Conservation (phyloP, 2,113 vertebrate genomes). For the Coreoperca whiteheadi region DNA sequence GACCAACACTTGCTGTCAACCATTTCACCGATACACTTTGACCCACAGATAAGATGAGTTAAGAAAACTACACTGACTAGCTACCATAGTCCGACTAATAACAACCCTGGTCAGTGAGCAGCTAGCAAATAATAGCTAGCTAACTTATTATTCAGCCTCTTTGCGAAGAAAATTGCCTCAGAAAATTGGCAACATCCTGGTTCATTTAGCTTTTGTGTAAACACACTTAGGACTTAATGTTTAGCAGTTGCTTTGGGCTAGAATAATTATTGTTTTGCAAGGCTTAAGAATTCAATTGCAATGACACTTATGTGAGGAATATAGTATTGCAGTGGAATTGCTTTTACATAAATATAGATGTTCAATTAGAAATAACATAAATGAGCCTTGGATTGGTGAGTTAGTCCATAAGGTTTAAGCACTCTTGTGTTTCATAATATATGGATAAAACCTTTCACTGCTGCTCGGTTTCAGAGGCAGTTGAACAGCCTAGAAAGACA, state of each 20-base stretch:
- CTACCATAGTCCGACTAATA: slow-evolving; percentile 23
- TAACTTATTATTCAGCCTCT: slow-evolving; percentile 15
- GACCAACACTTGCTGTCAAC: slow-evolving; percentile 48
- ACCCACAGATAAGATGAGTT: slow-evolving; percentile 7
- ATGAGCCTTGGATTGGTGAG: slow-evolving; percentile 16
- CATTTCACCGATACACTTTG: slow-evolving; percentile 65
- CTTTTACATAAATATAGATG: slow-evolving; percentile 43
- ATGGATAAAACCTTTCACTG: slow-evolving; percentile 18
- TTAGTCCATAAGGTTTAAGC: background rate
- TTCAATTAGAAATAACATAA: slow-evolving; percentile 31
- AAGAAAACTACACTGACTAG: slow-evolving; percentile 18
- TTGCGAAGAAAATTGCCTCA: slow-evolving; percentile 10
- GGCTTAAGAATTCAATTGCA: background rate
- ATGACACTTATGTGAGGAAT: slow-evolving; percentile 28
- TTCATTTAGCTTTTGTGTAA: slow-evolving; percentile 23
- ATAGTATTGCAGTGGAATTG: slow-evolving; percentile 17
- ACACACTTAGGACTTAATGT: slow-evolving; percentile 22
- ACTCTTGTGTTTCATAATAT: slow-evolving; percentile 27
- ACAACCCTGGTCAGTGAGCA: slow-evolving; percentile 15
- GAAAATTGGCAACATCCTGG: slow-evolving; percentile 28
- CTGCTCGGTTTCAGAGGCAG: slow-evolving; percentile 9
- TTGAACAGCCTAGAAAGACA: slow-evolving; percentile 63
- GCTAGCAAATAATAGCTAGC: slow-evolving; percentile 13
- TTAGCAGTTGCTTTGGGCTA: slow-evolving; percentile 10
- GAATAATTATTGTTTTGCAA: slow-evolving; percentile 20